Evolutionary conservation across 2,888 invertebrate genomes (phyloP).

Genomic region (Crepidodera aurea): DNA sequence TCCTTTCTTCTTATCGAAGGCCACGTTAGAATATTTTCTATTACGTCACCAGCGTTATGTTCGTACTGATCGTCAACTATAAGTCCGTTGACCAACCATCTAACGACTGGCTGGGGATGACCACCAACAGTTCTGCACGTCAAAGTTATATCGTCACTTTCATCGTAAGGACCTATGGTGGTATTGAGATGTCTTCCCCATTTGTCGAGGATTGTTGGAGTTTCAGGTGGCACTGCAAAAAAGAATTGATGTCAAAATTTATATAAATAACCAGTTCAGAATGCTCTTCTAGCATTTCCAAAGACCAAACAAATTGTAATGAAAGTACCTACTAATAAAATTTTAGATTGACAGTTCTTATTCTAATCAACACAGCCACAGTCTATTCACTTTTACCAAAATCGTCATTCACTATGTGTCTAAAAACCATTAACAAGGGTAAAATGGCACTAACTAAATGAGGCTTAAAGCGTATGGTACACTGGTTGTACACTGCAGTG

Average conservation of each 20-base stretch:
- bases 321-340: too few relatives aligned
- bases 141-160: conserved; percentile 84
- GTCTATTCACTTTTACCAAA: too few relatives aligned
- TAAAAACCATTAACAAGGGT: too few relatives aligned
- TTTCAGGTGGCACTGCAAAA: conserved; percentile 84
- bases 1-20: conserved; percentile 79
- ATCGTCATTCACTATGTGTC: too few relatives aligned
- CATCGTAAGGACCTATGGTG: conserved; percentile 84
- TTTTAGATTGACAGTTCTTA: too few relatives aligned
- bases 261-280: too few relatives aligned
- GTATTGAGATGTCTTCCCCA: conserved; percentile 85
- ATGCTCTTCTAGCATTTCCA: too few relatives aligned
- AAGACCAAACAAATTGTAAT: too few relatives aligned
- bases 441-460: too few relatives aligned
- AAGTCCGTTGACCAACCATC: conserved; percentile 82
- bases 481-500: too few relatives aligned
- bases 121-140: conserved; percentile 89
- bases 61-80: conserved; percentile 84
- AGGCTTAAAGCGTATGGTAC: too few relatives aligned
- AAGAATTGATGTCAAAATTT: conserved; percentile 12
- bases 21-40: conserved; percentile 82
- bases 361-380: too few relatives aligned
- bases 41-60: conserved; percentile 85
- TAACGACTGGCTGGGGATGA: conserved; percentile 81
- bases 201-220: conserved; percentile 84